Evolutionary conservation across 1,140 invertebrate species (phyloP), one percentile per base, ranked within the genome.

Genomic region (Ceratosolen solmsi): DNA sequence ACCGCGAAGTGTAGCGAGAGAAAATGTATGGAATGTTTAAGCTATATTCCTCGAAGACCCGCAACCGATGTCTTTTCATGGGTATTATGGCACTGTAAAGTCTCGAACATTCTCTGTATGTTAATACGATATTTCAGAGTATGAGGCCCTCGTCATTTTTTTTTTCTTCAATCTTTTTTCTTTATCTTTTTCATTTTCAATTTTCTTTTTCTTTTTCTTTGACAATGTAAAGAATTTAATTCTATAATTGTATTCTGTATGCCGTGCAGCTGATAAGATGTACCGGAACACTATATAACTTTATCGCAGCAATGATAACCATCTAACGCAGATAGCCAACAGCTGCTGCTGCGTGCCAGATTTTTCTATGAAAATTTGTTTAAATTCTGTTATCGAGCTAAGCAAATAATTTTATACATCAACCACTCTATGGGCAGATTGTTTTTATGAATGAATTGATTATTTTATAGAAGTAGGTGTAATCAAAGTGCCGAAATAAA

Each of bases 1-100:
- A 30, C 30, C 17, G 30, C 65, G 41, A 27, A 60, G 54, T 27
- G 27, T 25, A 75, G 72, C 17, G 79, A 68, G 79, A 68, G 79
- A 81, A 75, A 75, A 80, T 68, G 72, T 68, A 15, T 27, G 79
- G 79, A 81, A 81, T 81, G 79, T 22, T 71, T 33, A 36, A 63
- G 74, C 13, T 22, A 46, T 78, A 63, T 76, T 65, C n/a, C 9
- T 68, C 63, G 20, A n/a, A 38, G 63, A 0, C 1, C 33, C 22
- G 33, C 63, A 22, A 68, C 17, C 38, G 33, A 38, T 38, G 33
- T 38, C 1, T 38, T 46, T 68, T 38, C 63, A 68, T 17, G 22
- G 15, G 63, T 7, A 38, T 38, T 68, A 68, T 17, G n/a, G 20
- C 33, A 38, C n/a, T 72, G 41, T 17, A 15, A 20, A 49, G 22